phyloP scores from a whole-genome alignment of 2,888 invertebrate genomes.

The Omphaloscelis lunosa region DNA sequence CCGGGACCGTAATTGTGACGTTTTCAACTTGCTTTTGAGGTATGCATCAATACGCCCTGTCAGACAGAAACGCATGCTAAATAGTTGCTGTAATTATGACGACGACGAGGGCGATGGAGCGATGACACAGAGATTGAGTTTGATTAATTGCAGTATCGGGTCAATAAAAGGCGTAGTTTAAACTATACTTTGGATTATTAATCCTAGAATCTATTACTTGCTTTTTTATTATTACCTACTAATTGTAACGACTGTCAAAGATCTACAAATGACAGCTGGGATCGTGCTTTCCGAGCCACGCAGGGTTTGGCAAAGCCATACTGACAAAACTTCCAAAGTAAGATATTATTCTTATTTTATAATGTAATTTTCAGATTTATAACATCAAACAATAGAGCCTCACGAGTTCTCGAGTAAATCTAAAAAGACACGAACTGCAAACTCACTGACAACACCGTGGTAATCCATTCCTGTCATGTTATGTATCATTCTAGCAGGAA shows the following conservation, averaged over 20 bases:
- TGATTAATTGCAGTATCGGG: neutral
- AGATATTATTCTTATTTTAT: too few species aligned
- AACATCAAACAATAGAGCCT: neutral
- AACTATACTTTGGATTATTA: neutral
- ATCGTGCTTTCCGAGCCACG: neutral
- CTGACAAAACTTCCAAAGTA: too few species aligned
- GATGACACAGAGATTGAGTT: neutral
- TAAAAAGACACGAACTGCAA: constrained; percentile 26
- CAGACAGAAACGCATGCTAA: neutral
- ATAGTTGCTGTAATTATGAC: neutral
- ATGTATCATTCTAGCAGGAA: constrained; percentile 14
- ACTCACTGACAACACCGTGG: constrained; percentile 7
- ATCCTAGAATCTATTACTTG: neutral
- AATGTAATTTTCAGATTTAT: neutral
- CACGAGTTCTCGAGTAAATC: neutral
- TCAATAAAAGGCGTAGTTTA: neutral
- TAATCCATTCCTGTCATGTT: constrained; percentile 14
- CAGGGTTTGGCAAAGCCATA: neutral
- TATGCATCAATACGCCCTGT: neutral
- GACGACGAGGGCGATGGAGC: neutral
- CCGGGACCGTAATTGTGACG: neutral
- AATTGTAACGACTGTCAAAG: neutral
- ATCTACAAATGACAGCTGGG: neutral
- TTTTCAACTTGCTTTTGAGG: neutral
- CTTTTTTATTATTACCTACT: too few species aligned